phyloP scores from a whole-genome alignment of 2,113 vertebrate genomes.

The Hirundichthys speculiger region DNA sequence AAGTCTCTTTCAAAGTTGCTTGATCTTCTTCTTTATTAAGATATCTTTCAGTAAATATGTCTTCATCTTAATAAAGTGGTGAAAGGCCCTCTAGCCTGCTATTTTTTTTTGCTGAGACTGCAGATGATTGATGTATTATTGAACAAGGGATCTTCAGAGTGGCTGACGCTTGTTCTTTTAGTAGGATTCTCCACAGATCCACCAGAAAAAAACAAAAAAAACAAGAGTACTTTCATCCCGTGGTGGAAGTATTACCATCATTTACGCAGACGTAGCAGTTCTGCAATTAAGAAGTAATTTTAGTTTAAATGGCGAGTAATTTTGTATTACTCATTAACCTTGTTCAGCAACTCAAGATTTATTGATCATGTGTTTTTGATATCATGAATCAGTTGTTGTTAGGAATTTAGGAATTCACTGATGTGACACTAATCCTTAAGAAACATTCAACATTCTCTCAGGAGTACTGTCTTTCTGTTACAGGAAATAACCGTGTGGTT shows the following conservation, averaged over 20 bases:
- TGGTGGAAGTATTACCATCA: too few species aligned
- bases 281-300: too few species aligned
- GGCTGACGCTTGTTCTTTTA: neutral
- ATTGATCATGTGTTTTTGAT: neutral
- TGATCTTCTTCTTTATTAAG: constrained; percentile 34
- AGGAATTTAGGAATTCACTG: neutral
- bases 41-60: neutral
- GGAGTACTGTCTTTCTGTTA: neutral
- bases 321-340: too few species aligned
- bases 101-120: too few species aligned
- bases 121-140: too few species aligned
- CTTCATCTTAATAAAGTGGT: constrained; percentile 18
- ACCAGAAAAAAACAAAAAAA: too few species aligned
- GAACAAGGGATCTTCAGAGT: too few species aligned
- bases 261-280: too few species aligned
- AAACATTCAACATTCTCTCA: constrained; percentile 16
- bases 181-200: too few species aligned
- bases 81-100: neutral
- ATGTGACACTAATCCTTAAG: neutral
- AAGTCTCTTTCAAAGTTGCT: constrained; percentile 25
- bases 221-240: too few species aligned
- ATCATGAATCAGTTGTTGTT: neutral
- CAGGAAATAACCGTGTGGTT: constrained; percentile 18
- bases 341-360: too few species aligned
- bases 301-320: too few species aligned